Evolutionary conservation across 2,888 invertebrate species (phyloP), one percentile per base, ranked within the genome.

Genomic region (Odontomyia ornata): DNA sequence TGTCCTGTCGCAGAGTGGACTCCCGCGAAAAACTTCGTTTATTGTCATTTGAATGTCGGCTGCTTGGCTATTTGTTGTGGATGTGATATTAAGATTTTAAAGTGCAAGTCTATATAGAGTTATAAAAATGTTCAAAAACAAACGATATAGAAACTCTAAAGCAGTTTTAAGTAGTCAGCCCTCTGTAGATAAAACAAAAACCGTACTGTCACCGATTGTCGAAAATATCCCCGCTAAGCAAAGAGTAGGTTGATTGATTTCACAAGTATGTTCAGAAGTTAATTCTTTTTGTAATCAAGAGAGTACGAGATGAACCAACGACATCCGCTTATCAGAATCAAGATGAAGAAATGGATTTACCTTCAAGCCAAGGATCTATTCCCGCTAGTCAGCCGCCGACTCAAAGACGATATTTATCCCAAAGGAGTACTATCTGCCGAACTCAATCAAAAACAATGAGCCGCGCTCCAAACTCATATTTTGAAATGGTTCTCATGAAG

Each of bases 311-410:
- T 47, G 69, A 69, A n/a, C 56, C 52, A 1, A 69, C 1, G 25
- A 9, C 4, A 21, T 1, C 25, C 27, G 56, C 1, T 11, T 3
- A 72, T 2, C 18, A 30, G 28, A 11, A n/a, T 18, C 18, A 46
- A 15, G 43, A 47, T n/a, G 76, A 76, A 1, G 75, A 80, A 67
- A 75, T 81, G 1, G 80, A 80, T 52, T 80, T 81, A 69, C 76
- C 81, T 23, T 79, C 80, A 0, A 81, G 82, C 18, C 85, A 86
- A 73, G 85, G 85, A 62, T 83, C 84, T 52, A 84, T 86, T 57
- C 86, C 86, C 1, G 83, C 85, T 0, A 86, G 86, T 0, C 86
- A 86, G 78, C 85, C 85, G 57, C 84, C 84, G 4, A 86, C 86
- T 0, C 86, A 86, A 77, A 84, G 86, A 15, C 75, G 80, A 1